Evolutionary conservation across 2,797 vertebrate genomes (phyloP).

Genomic region (Tarsius wallacei): DNA sequence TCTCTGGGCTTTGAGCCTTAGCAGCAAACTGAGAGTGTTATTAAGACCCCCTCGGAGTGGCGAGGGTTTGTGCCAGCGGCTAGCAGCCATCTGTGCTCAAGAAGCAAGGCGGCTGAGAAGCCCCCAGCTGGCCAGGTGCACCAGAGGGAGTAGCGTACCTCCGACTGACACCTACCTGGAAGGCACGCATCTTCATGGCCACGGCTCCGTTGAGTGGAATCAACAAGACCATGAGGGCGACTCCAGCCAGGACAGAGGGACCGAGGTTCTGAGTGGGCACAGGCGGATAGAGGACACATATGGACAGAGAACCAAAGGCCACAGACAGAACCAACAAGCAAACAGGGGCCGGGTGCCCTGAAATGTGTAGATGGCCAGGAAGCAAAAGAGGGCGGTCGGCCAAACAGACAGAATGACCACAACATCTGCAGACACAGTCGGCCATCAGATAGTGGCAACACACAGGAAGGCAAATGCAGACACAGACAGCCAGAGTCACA

Average conservation of each 20-base stretch:
- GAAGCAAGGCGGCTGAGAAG: background rate
- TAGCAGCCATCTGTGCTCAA: background rate
- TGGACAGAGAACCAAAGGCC: background rate
- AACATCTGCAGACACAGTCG: background rate
- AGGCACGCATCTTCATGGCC: conserved; percentile 95
- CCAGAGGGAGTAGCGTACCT: background rate
- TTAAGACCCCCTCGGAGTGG: background rate
- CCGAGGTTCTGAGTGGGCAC: conserved; percentile 93
- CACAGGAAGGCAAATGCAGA: too few species aligned
- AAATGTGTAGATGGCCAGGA: background rate
- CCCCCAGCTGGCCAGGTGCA: background rate
- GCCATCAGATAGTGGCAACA: background rate
- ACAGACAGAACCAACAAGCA: background rate
- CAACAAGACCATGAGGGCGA: conserved; percentile 96
- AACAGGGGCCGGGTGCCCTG: background rate
- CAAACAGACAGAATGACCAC: background rate
- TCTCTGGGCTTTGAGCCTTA: background rate
- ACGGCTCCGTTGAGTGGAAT: conserved; percentile 96
- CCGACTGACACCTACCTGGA: conserved; percentile 92
- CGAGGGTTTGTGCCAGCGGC: background rate
- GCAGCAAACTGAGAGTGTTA: background rate
- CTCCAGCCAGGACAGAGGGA: conserved; percentile 96
- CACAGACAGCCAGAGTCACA: background rate
- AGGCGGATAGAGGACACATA: background rate
- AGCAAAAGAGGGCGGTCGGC: background rate